These are phyloP conservation scores for Ophiodon elongatus DNA, from an alignment of 2,113 vertebrate genomes.

Conservation along the genomic window DNA sequence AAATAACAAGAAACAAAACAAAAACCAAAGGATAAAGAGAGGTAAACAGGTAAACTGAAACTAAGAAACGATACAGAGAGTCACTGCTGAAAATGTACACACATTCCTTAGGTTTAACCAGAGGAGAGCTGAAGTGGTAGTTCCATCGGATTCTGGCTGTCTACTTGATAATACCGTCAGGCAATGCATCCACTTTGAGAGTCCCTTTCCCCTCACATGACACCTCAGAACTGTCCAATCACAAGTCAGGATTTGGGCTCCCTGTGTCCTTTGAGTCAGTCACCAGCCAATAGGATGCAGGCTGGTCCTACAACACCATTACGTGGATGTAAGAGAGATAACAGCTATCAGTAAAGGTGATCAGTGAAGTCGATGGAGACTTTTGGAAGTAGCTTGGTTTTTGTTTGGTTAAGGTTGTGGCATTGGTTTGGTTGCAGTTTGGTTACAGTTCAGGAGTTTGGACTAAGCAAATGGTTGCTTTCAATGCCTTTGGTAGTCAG, in stretches of 20 bases:
- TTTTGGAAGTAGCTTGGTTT: constrained; percentile 82
- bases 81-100: constrained; percentile 89
- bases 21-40: constrained; percentile 75
- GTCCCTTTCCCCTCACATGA: constrained; percentile 72
- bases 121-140: constrained; percentile 85
- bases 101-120: constrained; percentile 86
- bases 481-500: constrained; percentile 82
- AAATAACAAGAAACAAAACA: constrained; percentile 78
- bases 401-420: constrained; percentile 79
- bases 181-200: constrained; percentile 76
- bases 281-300: constrained; percentile 43
- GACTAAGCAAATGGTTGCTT: constrained; percentile 72
- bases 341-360: constrained; percentile 68
- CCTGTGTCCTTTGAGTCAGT: constrained; percentile 57
- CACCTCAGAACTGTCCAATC: constrained; percentile 83
- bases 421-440: constrained; percentile 83
- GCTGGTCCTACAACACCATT: constrained; percentile 51
- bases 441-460: constrained; percentile 80
- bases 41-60: constrained; percentile 82
- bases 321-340: constrained; percentile 57
- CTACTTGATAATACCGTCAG: constrained; percentile 78
- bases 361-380: constrained; percentile 67
- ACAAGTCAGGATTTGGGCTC: constrained; percentile 65
- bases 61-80: constrained; percentile 84
- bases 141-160: constrained; percentile 80